These are phyloP conservation scores for Ammodytes marinus DNA, from an alignment of 2,113 vertebrate genomes.

Conservation along the genomic window DNA sequence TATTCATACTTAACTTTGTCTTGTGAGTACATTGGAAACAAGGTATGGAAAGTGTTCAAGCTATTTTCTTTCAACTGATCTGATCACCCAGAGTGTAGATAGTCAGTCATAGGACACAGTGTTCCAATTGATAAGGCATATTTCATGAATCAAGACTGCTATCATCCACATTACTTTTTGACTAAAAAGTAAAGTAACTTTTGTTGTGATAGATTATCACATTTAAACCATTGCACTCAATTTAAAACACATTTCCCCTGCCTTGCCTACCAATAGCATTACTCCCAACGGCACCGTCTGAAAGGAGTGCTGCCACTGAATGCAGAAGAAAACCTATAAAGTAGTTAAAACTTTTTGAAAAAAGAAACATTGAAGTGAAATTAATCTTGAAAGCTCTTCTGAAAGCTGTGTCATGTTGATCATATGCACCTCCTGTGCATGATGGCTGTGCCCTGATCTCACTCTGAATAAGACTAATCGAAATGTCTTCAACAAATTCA, in stretches of 20 bases:
- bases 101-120: too few relatives aligned
- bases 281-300: not conserved
- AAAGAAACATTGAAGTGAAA: not conserved
- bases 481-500: not conserved
- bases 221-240: too few relatives aligned
- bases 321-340: not conserved
- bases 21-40: not conserved
- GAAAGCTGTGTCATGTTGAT: not conserved
- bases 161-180: too few relatives aligned
- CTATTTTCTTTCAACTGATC: not conserved
- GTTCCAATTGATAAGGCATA: too few relatives aligned
- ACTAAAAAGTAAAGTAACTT: too few relatives aligned
- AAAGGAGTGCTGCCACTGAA: not conserved
- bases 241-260: not conserved
- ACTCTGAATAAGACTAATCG: slow-evolving; percentile 5
- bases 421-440: not conserved
- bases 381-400: not conserved
- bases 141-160: too few relatives aligned
- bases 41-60: not conserved
- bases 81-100: not conserved
- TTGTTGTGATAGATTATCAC: too few relatives aligned
- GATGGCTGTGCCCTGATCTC: not conserved
- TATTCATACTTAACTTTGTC: not conserved
- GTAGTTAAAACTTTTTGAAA: not conserved
- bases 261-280: not conserved